Evolutionary conservation across 2,888 invertebrate genomes (phyloP).

Genomic region (Zeuzera pyrina): DNA sequence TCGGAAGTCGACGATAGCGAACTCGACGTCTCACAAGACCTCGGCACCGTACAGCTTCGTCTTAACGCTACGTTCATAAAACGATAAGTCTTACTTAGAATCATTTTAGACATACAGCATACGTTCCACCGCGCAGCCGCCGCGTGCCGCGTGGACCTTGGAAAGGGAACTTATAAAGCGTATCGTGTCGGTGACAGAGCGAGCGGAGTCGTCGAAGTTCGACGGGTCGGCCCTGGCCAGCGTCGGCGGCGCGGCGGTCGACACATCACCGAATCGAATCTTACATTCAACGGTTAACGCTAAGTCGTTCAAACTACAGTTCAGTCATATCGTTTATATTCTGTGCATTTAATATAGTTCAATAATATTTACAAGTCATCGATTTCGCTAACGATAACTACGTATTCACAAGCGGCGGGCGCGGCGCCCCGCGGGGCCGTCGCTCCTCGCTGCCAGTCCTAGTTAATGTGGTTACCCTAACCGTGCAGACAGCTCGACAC

Average conservation of each 20-base stretch:
- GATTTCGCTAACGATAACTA: constrained; percentile 43
- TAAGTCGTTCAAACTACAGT: constrained; percentile 41
- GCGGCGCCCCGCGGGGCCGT: constrained; percentile 17
- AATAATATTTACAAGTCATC: constrained; percentile 58
- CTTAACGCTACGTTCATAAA: constrained; percentile 41
- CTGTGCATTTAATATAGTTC: constrained; percentile 48
- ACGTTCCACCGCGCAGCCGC: constrained; percentile 35
- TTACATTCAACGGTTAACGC: constrained; percentile 50
- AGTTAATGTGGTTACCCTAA: constrained; percentile 43
- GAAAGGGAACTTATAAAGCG: constrained; percentile 64
- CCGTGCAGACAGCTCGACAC: constrained; percentile 38
- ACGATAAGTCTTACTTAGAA: constrained; percentile 40
- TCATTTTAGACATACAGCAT: constrained; percentile 47
- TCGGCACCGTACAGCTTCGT: constrained; percentile 47
- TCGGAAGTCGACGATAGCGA: constrained; percentile 35
- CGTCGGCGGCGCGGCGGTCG: constrained; percentile 34
- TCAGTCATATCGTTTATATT: constrained; percentile 69
- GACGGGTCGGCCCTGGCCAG: no score
- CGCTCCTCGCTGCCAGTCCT: constrained; percentile 40
- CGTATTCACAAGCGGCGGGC: constrained; percentile 43
- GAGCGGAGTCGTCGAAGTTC: neutral
- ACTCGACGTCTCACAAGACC: constrained; percentile 46
- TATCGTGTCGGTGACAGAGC: constrained; percentile 41
- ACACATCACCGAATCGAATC: constrained; percentile 33
- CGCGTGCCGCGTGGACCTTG: constrained; percentile 33